phyloP scores from a whole-genome alignment of 1,140 invertebrate species.

The Acromyrmex charruanus region DNA sequence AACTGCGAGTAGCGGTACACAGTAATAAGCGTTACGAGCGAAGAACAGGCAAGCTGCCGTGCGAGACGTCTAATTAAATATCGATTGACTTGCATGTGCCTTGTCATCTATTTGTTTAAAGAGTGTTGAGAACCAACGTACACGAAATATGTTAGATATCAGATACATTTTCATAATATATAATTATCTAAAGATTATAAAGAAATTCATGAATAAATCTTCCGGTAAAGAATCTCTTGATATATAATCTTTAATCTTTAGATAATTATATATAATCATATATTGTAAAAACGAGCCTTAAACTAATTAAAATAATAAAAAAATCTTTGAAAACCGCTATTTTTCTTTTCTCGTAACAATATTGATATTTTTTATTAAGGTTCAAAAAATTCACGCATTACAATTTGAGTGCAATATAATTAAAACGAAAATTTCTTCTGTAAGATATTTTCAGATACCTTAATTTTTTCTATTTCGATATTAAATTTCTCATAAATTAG shows the following conservation, averaged over 20 bases:
- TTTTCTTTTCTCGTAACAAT: not conserved
- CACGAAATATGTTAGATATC: not conserved
- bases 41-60: slow-evolving; percentile 34
- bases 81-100: slow-evolving; percentile 41
- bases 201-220: too few relatives aligned
- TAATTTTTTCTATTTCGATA: not conserved
- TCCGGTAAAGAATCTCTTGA: too few relatives aligned
- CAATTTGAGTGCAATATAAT: too few relatives aligned
- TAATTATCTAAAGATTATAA: too few relatives aligned
- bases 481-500: slow-evolving; percentile 18
- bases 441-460: not conserved
- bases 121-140: too few relatives aligned
- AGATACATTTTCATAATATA: too few relatives aligned
- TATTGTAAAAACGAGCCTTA: too few relatives aligned
- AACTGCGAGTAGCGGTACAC: slow-evolving; percentile 44
- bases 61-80: slow-evolving; percentile 54
- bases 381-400: too few relatives aligned
- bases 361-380: not conserved
- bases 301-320: not conserved
- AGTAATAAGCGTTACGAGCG: slow-evolving; percentile 53
- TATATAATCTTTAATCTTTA: too few relatives aligned
- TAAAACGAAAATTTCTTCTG: not conserved
- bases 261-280: too few relatives aligned
- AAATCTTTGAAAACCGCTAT: too few relatives aligned
- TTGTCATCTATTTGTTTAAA: slow-evolving; percentile 28